A percentile compares a stretch with the other conserved stretches of the same genome.
Evolutionary conservation across 2,888 invertebrate species (phyloP).

Genomic region (Pachymerium ferrugineum): DNA sequence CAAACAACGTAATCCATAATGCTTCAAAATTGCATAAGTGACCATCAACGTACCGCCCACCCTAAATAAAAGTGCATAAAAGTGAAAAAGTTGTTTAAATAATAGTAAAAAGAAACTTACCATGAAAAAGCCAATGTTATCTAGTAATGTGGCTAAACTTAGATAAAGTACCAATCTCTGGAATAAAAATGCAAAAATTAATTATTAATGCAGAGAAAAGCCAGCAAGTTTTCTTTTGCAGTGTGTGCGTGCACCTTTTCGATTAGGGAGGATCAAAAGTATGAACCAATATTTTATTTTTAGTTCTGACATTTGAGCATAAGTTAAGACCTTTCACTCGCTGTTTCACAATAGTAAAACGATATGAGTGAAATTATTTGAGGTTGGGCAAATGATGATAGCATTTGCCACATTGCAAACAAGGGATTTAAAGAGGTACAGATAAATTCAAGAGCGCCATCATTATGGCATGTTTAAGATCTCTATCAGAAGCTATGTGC

Average conservation of each 20-base stretch:
- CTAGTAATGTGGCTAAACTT: constrained; percentile 19
- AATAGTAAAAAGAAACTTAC: no score
- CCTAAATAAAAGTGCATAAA: no score
- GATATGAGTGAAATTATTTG: no score
- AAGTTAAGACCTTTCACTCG: not conserved
- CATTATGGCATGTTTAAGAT: constrained; percentile 19
- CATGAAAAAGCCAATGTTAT: constrained; percentile 30
- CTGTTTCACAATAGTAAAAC: not conserved
- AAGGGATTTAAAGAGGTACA: not conserved
- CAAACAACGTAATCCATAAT: constrained; percentile 29
- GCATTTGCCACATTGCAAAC: not conserved
- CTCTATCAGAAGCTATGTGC: not conserved
- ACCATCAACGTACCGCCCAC: constrained; percentile 30
- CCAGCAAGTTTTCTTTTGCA: not conserved
- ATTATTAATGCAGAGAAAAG: not conserved
- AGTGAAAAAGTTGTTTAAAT: no score
- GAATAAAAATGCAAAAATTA: not conserved
- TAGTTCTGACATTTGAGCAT: not conserved
- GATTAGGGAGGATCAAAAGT: not conserved
- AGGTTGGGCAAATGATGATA: not conserved
- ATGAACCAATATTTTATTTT: not conserved
- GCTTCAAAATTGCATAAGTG: constrained; percentile 32
- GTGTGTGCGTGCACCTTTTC: not conserved
- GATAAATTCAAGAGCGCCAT: not conserved
- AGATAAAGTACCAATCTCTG: constrained; percentile 30